Base-by-base conservation (phyloP, 2,113 vertebrate species). In the Gnathonemus echidnorhynchus region DNA sequence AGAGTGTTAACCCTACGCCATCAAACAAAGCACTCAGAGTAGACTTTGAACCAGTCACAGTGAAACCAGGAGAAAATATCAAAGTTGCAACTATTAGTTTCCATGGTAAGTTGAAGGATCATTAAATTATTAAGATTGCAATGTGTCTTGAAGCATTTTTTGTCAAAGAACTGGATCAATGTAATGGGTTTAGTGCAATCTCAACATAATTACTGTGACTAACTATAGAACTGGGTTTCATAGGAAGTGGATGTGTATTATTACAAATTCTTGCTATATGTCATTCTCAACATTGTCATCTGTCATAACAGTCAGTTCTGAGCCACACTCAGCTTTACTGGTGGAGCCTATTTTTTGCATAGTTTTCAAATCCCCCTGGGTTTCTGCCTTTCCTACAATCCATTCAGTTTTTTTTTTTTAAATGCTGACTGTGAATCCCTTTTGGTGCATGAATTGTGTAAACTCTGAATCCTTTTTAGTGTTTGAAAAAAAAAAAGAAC, bases 71-170 rank as follows among this genome's bases (percentile, higher is more conserved):
- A 92, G 98, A 99, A 94, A 98, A 99, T 91, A 98, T 98, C 95
- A 99, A 99, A 97, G 98, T 99, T 90, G 98, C 98, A 93, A 99
- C 96, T 94, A 98, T 99, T 95, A 97, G 95, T 95, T 99, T 99
- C 96, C 98, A 99, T 95, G 97, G 98, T 99, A 94, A 97, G 97
- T 96, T 91, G 9, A 24, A 24, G 39, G 3, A 19, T 19, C 53
- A 21, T 46, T 86, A 85, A 31, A 5, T 89, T 13, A 74, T 21
- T 19, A 83, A 50, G 31, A 87, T 87, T 49, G 11, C 24, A 35
- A 56, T 56, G 86, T 21, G 46, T n/a, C 6, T 49, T 87, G 15
- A 48, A 87, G 50, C 13, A 39, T 31, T n/a, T 24, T 35, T 31
- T 87, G n/a, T 87, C 86, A 56, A 24, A 52, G 48, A 27, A 35